A percentile compares a stretch with the other conserved stretches of the same genome.
These are phyloP conservation scores for Torymus aiolomorphi DNA, from an alignment of 2,888 invertebrate genomes.

Conservation along the genomic window DNA sequence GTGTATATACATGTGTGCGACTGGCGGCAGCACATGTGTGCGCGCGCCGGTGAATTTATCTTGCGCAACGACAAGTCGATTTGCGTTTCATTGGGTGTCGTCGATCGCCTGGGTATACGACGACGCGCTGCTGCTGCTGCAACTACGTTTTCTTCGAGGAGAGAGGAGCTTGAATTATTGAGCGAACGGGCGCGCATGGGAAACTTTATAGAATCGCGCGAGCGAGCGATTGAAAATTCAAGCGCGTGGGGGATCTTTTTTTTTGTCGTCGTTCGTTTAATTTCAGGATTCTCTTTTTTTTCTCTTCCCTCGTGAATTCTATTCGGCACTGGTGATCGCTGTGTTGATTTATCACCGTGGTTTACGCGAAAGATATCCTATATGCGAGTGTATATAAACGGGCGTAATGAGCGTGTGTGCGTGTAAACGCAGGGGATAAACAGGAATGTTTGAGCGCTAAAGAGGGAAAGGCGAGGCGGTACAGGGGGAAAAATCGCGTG, in stretches of 20 bases:
- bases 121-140: not conserved
- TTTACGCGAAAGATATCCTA: slow-evolving; percentile 3
- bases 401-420: not conserved
- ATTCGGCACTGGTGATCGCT: slow-evolving; percentile 15
- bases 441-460: slow-evolving; percentile 17
- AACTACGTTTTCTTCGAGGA: slow-evolving; percentile 12
- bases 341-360: slow-evolving; percentile 42
- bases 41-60: slow-evolving; percentile 44
- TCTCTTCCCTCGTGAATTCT: slow-evolving; percentile 28
- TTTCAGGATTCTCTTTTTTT: slow-evolving; percentile 4
- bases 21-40: not conserved
- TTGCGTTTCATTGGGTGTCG: slow-evolving; percentile 51
- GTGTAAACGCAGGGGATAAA: slow-evolving; percentile 23
- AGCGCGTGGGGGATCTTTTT: not conserved
- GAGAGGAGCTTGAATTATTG: slow-evolving; percentile 35
- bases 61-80: slow-evolving; percentile 50
- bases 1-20: not conserved
- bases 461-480: not conserved
- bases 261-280: no score
- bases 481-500: slow-evolving; percentile 22
- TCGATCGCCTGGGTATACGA: slow-evolving; percentile 29
- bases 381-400: no score
- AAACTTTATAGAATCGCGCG: slow-evolving; percentile 27
- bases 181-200: slow-evolving; percentile 33
- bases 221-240: slow-evolving; percentile 39